phyloP scores from a whole-genome alignment of 2,113 vertebrate genomes.

The Delphinapterus leucas region DNA sequence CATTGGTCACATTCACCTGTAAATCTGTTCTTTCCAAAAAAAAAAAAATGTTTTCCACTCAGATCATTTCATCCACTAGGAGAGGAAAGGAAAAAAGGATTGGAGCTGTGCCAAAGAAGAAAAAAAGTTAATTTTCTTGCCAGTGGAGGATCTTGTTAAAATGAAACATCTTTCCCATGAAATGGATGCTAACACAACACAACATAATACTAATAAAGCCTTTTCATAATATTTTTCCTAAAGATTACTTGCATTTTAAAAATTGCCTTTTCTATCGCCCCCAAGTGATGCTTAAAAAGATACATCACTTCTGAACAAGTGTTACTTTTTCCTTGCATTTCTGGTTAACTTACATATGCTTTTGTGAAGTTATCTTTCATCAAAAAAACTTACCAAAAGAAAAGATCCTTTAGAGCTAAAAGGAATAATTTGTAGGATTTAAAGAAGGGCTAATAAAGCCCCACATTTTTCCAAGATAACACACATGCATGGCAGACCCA shows the following conservation, averaged over 20 bases:
- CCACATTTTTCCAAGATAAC: neutral
- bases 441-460: conserved; percentile 16
- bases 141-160: conserved; percentile 25
- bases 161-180: conserved; percentile 55
- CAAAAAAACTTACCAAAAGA: neutral
- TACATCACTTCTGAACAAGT: neutral
- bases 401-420: conserved; percentile 31
- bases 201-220: neutral
- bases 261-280: conserved; percentile 1
- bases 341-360: neutral
- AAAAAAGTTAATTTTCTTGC: conserved; percentile 71
- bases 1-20: conserved; percentile 82
- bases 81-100: conserved; percentile 58
- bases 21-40: conserved; percentile 83
- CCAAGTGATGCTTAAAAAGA: neutral
- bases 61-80: conserved; percentile 85
- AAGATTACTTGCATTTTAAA: conserved; percentile 55
- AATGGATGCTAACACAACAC: conserved; percentile 29
- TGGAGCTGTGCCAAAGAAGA: conserved; percentile 62
- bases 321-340: neutral
- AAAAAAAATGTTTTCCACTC: conserved; percentile 85
- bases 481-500: neutral
- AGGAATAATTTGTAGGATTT: conserved; percentile 32
- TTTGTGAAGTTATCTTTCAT: conserved; percentile 5
- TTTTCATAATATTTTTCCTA: conserved; percentile 42